Base-by-base conservation (phyloP, 23 tunicate genomes). In the Botrylloides violaceus region DNA sequence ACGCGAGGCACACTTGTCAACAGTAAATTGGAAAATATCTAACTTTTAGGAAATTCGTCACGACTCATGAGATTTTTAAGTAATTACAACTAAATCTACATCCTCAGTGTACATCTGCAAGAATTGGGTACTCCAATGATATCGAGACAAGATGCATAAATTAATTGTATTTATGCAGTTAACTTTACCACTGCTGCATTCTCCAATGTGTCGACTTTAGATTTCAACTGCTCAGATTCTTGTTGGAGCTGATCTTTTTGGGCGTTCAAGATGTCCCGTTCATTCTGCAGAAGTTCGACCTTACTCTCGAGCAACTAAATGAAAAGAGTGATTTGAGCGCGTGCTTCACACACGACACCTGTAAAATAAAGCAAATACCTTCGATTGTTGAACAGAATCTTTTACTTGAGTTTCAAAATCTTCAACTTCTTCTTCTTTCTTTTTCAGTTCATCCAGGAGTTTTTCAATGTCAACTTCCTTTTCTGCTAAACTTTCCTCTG, bases 181-280 rank as follows among this genome's bases (percentile, higher is more conserved):
- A 72, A 64, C 27, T 66, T 53, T 9, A 62, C 57, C 22, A 75
- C 71, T 38, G 80, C 64, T 57, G 75, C 85, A 3, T 76, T 87
- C 55, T 87, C 77, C 29, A 87, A 56, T 31, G 76, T 82, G 9
- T 87, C 82, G 34, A 76, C 66, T 55, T 76, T 76, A 49, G 71
- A 71, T 19, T 64, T 87, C 34, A 87, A 55, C 35, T 65, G 73
- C n/a, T 82, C 72, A n/a, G 83, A 59, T 34, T 87, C 86, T 53
- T 76, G 71, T 21, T 53, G 72, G 5, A 87, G 43, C 27, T 47
- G 36, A 34, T 80, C 76, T 31, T 80, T 87, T 31, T 79, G 77
- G 21, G 60, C 34, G 49, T 48, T 61, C 21, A 80, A 74, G 18
- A 68, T 39, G 22, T 68, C 30, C 36, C 2, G 74, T 68, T 68